Base-by-base conservation (phyloP, 2,888 invertebrate species). In the Aquatica leii region DNA sequence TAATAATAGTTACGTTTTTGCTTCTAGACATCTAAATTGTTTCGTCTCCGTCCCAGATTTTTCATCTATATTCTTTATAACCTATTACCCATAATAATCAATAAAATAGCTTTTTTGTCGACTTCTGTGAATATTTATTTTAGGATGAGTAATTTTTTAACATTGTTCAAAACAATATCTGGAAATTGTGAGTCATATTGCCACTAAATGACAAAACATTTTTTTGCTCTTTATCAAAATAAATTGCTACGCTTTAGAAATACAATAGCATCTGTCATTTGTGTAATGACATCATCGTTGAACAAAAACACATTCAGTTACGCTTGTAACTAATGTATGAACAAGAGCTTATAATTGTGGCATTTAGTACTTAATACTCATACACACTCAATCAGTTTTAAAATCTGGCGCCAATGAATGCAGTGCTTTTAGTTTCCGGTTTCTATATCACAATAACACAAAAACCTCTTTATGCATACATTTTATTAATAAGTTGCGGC, bases 211-310 rank as follows among this genome's bases (percentile, higher is more conserved):
- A 35, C 52, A 62, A 62, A 62, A 62, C 31, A 37, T 24, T 40
- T 64, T 64, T 58, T 59, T 64, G 54, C 46, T 40, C 48, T 55
- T 57, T 57, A 53, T 60, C 48, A 49, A 52, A 59, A 54, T 51
- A 62, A 62, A 62, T 57, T 24, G 48, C 54, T 43, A 46, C 43
- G 50, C 20, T 59, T 37, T 64, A 53, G 69, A 67, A 69, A 69
- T 62, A 69, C 69, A 69, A 69, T 69, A 69, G 69, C 69, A 69
- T 64, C 67, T 69, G 67, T 69, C 67, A 66, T 67, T 67, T 66
- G 54, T 65, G 55, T 63, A 62, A 69, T 69, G 69, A 69, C 66
- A 69, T 69, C 69, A 69, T 65, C 66, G 24, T n/a, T 46, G 35
- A 62, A 65, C 58, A 65, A 61, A 65, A 65, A 62, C 65, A 61